These are phyloP conservation scores for Lycaena phlaeas DNA, from an alignment of 2,888 invertebrate species.

Conservation along the genomic window DNA sequence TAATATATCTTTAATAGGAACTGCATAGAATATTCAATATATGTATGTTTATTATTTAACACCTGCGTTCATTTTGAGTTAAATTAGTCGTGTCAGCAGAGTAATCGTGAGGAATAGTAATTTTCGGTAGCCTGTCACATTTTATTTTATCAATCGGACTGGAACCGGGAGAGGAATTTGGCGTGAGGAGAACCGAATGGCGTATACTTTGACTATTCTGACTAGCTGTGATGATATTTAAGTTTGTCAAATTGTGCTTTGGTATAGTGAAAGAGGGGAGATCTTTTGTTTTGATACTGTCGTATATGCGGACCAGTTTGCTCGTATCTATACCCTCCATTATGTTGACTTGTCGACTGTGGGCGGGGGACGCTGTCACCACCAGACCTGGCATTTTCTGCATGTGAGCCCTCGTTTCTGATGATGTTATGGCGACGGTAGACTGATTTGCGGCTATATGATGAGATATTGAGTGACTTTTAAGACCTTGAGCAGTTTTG, in stretches of 20 bases:
- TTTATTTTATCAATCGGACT: conserved; percentile 41
- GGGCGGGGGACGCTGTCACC: conserved; percentile 53
- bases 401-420: conserved; percentile 17
- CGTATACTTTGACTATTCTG: conserved; percentile 25
- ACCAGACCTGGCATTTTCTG: conserved; percentile 46
- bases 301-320: conserved; percentile 59
- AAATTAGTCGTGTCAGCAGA: conserved; percentile 27
- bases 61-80: conserved; percentile 20
- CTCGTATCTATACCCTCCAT: conserved; percentile 40
- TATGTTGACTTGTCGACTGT: conserved; percentile 31
- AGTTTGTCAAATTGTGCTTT: conserved; percentile 43
- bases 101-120: conserved; percentile 38
- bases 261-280: conserved; percentile 52
- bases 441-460: conserved; percentile 33
- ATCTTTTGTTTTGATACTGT: conserved; percentile 50
- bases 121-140: conserved; percentile 42
- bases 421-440: conserved; percentile 18
- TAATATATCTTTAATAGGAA: no score
- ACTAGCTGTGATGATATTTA: conserved; percentile 37
- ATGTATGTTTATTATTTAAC: conserved; percentile 26
- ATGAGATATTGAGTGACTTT: conserved; percentile 75
- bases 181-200: conserved; percentile 58
- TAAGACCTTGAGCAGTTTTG: conserved; percentile 85
- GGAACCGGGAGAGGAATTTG: conserved; percentile 55
- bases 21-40: no score